Percentiles rank a stretch among this genome's conserved stretches.
phyloP scores from a whole-genome alignment of 2,113 vertebrate genomes.

The Oreochromis aureus region DNA sequence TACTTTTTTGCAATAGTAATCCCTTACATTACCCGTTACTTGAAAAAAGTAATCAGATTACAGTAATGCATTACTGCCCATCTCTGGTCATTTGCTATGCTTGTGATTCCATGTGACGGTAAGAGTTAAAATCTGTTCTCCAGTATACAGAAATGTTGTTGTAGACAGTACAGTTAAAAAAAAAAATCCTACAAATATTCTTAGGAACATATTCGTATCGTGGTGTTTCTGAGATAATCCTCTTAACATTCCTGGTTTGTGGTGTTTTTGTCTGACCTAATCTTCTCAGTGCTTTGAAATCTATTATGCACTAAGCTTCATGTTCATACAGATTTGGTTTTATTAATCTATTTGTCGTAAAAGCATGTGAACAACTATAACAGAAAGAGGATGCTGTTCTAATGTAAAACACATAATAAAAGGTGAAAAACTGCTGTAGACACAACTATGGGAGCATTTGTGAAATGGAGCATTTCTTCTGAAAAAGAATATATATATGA shows the following conservation, averaged over 20 bases:
- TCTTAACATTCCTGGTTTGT: not conserved
- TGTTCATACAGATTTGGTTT: not conserved
- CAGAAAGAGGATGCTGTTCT: not conserved
- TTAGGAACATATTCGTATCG: not conserved
- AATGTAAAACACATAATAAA: not conserved
- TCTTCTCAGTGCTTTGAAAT: not conserved
- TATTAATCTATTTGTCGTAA: not conserved
- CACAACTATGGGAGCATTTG: not conserved
- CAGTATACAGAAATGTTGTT: not conserved
- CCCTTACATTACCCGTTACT: not conserved
- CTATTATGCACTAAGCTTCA: not conserved
- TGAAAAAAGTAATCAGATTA: not conserved
- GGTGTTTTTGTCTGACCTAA: not conserved
- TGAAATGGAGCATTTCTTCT: not conserved
- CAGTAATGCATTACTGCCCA: not conserved
- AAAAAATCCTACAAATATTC: not conserved
- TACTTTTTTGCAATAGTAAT: not conserved
- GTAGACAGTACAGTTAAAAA: not conserved
- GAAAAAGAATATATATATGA: not conserved
- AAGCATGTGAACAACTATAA: not conserved
- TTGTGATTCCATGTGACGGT: not conserved
- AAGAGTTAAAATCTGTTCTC: not conserved
- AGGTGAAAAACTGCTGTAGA: not conserved
- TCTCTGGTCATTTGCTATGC: not conserved
- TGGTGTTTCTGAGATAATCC: not conserved